These are phyloP conservation scores for Eucidaris tribuloides DNA, from an alignment of 35 echinoderm and acorn worm species.

Conservation along the genomic window DNA sequence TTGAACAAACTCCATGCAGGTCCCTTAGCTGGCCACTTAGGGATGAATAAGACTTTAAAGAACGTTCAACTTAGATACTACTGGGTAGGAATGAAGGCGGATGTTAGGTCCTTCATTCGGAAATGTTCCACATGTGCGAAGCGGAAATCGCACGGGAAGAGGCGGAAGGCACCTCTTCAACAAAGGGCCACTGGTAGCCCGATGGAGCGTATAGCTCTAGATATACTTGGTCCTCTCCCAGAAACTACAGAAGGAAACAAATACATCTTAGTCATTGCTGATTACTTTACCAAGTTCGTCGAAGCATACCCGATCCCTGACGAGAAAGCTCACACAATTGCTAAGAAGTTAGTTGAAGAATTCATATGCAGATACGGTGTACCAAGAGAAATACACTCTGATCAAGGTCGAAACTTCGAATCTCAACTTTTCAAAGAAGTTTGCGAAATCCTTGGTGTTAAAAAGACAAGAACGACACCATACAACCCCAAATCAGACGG, in stretches of 20 bases:
- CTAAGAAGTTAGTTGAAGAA: conserved; percentile 40
- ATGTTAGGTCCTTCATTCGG: neutral
- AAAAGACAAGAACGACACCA: conserved; percentile 20
- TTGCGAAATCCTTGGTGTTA: conserved; percentile 11
- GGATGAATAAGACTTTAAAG: neutral
- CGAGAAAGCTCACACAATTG: conserved; percentile 28
- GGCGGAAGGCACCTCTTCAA: neutral
- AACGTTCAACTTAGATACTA: conserved; percentile 4
- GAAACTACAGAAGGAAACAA: conserved; percentile 25
- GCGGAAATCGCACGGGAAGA: conserved; percentile 14
- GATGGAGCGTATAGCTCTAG: neutral
- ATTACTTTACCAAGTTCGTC: conserved; percentile 50
- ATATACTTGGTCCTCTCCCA: conserved; percentile 36
- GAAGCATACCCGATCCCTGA: conserved; percentile 11
- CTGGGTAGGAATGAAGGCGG: conserved; percentile 23
- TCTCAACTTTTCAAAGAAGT: conserved; percentile 26
- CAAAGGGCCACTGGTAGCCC: neutral
- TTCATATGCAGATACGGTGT: conserved; percentile 52
- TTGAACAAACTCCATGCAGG: neutral
- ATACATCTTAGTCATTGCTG: conserved; percentile 62
- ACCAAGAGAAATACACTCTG: conserved; percentile 53
- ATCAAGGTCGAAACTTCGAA: conserved; percentile 70
- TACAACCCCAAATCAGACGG: conserved; percentile 41
- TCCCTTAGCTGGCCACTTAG: conserved; percentile 5
- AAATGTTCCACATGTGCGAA: neutral